A percentile compares a stretch with the other conserved stretches of the same genome.
phyloP scores from a whole-genome alignment of 2,888 invertebrate genomes.

The Lordiphosa andalusiaca region DNA sequence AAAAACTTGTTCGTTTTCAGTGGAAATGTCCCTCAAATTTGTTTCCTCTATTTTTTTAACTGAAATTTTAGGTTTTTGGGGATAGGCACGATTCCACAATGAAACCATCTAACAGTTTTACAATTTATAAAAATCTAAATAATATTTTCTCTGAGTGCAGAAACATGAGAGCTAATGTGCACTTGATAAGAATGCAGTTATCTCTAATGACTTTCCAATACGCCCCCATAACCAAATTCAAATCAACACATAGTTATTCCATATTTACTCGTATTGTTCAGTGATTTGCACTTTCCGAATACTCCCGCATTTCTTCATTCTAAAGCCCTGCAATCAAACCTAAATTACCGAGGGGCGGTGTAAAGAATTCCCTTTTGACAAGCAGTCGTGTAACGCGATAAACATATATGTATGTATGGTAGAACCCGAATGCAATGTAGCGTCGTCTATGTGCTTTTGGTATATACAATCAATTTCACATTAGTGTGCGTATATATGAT shows the following conservation, averaged over 20 bases:
- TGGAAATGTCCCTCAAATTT: no score
- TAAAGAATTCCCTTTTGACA: slow-evolving; percentile 4
- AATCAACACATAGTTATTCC: not conserved
- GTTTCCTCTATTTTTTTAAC: no score
- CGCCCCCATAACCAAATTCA: not conserved
- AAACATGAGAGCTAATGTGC: not conserved
- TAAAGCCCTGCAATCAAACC: slow-evolving; percentile 30
- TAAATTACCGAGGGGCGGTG: slow-evolving; percentile 31
- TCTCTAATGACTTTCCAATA: not conserved
- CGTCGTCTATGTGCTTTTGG: not conserved
- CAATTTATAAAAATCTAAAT: no score
- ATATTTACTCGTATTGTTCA: not conserved
- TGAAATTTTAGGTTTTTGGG: no score
- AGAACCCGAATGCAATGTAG: no score
- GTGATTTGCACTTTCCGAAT: slow-evolving; percentile 26
- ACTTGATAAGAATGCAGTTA: not conserved
- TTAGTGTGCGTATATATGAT: slow-evolving; percentile 14
- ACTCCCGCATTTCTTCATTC: slow-evolving; percentile 33
- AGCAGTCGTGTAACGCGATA: not conserved
- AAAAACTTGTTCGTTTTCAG: no score
- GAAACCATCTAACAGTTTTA: no score
- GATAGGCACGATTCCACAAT: no score
- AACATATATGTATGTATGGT: not conserved
- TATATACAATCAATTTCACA: slow-evolving; percentile 13
- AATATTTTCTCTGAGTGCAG: not conserved